Conservation (phyloP, 1,140 invertebrate genomes). For the Bilobella aurantiaca region DNA sequence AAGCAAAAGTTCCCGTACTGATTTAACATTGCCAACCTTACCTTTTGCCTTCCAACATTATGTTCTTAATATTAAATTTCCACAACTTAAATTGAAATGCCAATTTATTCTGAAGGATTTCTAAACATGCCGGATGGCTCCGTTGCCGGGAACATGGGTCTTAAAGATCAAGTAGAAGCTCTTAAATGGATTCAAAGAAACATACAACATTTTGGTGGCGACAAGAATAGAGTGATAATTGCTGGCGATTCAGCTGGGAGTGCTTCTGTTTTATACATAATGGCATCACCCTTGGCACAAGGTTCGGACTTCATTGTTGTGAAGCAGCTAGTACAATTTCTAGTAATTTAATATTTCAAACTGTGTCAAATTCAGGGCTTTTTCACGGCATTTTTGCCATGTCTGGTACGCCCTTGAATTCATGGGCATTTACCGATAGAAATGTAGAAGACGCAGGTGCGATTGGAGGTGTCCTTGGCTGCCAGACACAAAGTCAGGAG, state of each 20-base stretch:
- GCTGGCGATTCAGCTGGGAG: neutral
- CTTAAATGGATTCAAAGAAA: slow-evolving; percentile 1
- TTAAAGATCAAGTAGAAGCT: slow-evolving; percentile 7
- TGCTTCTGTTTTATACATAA: neutral
- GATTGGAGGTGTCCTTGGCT: too few relatives aligned
- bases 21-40: too few relatives aligned
- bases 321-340: too few relatives aligned
- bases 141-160: neutral
- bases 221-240: neutral
- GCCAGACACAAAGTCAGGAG: too few relatives aligned
- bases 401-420: slow-evolving; percentile 11
- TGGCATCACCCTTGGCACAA: neutral
- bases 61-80: neutral
- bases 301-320: too few relatives aligned
- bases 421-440: neutral
- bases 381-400: slow-evolving; percentile 14
- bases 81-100: neutral
- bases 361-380: slow-evolving; percentile 3
- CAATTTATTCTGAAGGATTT: slow-evolving; percentile 11
- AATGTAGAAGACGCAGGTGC: too few relatives aligned
- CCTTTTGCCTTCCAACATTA: too few relatives aligned
- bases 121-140: slow-evolving; percentile 16
- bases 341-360: too few relatives aligned
- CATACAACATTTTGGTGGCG: neutral
- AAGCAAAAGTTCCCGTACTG: neutral